These are phyloP conservation scores for Dolichomitus sp. DNA, from an alignment of 2,888 invertebrate species.

Conservation along the genomic window DNA sequence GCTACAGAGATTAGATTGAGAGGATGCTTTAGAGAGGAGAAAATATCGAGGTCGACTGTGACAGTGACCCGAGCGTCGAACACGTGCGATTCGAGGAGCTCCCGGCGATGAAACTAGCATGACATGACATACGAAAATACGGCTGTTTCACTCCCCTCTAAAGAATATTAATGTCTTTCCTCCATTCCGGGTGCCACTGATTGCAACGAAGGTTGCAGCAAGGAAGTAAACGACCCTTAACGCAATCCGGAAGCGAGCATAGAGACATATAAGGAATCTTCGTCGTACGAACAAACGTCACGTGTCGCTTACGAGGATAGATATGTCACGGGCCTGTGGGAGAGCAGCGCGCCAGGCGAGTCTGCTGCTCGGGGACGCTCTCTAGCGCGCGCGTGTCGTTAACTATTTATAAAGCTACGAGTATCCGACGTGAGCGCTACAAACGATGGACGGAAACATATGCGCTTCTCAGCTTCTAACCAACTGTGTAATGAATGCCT, in stretches of 20 bases:
- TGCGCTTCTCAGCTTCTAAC: neutral
- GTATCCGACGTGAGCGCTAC: constrained; percentile 12
- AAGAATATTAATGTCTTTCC: constrained; percentile 5
- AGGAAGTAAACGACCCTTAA: constrained; percentile 15
- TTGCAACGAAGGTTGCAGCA: constrained; percentile 4
- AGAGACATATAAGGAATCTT: neutral
- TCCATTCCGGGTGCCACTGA: neutral
- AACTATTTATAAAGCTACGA: constrained; percentile 70
- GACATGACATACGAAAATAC: constrained; percentile 23
- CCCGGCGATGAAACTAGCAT: neutral
- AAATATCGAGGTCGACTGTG: constrained; percentile 52
- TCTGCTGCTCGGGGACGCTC: neutral
- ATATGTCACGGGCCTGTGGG: constrained; percentile 57
- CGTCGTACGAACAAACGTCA: neutral
- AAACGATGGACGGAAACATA: constrained; percentile 12
- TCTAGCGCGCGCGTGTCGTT: constrained; percentile 60
- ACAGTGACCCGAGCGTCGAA: constrained; percentile 33
- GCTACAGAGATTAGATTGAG: neutral
- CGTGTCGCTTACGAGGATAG: constrained; percentile 18
- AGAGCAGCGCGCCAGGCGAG: constrained; percentile 52
- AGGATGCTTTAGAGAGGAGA: neutral
- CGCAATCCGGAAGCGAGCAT: neutral
- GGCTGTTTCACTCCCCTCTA: neutral
- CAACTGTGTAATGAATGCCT: neutral
- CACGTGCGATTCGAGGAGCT: constrained; percentile 21